Evolutionary conservation across 2,113 vertebrate species (phyloP), one percentile per base, ranked within the genome.

Genomic region (Vanacampus margaritifer): DNA sequence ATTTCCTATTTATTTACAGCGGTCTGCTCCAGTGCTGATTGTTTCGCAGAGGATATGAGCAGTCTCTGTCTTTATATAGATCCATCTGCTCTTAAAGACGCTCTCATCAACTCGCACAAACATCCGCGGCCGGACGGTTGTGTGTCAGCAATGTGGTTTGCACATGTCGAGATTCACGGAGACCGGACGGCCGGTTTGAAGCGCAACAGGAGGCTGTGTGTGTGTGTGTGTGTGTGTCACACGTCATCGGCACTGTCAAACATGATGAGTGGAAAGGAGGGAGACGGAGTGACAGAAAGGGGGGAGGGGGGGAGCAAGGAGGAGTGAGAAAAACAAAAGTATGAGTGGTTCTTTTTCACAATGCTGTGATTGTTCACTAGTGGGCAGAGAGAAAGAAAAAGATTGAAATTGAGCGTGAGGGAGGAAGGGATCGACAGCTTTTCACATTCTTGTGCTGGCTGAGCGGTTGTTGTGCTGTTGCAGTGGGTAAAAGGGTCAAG

Each of bases 361-460:
- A 84, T 75, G 73, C 54, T 74, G 43, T 60, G 71, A 86, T 87
- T 90, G 84, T 89, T 84, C 68, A 24, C 43, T 74, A 54, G 64
- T 80, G 61, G 69, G 46, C 65, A 73, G 71, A 73, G 60, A 75
- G 69, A 77, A 78, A 70, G 64, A 76, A 74, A 78, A 75, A 74
- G 73, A 71, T 60, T 75, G 69, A 81, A 77, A 80, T 75, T 76
- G 71, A 71, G 43, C n/a, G 65, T 59, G 76, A 61, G 69, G 64
- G 65, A 48, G 75, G 43, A 48, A 39, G 53, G 69, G 69, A 79
- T 80, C 59, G 68, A 76, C 72, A 66, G 78, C 41, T 73, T 86
- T 90, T 79, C 81, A 77, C 78, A 88, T 90, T 87, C 85, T 84
- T 85, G 75, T 72, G 80, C 78, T 46, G 73, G 48, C 71, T 80